A percentile compares a stretch with the other conserved stretches of the same genome.
Conservation (phyloP, 2,888 invertebrate species). For the Marasmarcha lunaedactyla region DNA sequence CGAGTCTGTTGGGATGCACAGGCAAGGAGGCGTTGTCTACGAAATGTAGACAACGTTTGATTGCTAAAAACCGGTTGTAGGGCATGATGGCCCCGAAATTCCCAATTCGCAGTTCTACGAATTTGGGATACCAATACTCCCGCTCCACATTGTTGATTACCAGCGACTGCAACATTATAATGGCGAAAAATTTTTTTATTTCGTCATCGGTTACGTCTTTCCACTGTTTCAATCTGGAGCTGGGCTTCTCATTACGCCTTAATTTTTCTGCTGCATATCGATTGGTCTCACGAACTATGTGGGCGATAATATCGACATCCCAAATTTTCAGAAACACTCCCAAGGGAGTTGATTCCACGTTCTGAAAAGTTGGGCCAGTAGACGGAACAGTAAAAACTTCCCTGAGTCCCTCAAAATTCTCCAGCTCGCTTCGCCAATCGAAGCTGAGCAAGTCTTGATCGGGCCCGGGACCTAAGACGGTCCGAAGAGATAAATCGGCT, state of each 20-base stretch:
- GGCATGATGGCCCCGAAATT: slow-evolving; percentile 7
- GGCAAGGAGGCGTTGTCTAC: slow-evolving; percentile 11
- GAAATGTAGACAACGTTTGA: no score
- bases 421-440: neutral
- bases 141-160: no score
- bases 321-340: slow-evolving; percentile 9
- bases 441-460: slow-evolving; percentile 1
- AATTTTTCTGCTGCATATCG: slow-evolving; percentile 5
- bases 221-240: neutral
- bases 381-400: slow-evolving; percentile 9
- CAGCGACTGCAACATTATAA: slow-evolving; percentile 6
- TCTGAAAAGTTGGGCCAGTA: slow-evolving; percentile 12
- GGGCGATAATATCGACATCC: slow-evolving; percentile 12
- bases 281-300: slow-evolving; percentile 13
- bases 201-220: neutral
- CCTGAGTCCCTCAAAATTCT: slow-evolving; percentile 9
- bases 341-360: slow-evolving; percentile 4
- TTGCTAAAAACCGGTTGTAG: slow-evolving; percentile 13
- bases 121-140: no score
- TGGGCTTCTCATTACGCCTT: slow-evolving; percentile 2
- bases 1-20: slow-evolving; percentile 7
- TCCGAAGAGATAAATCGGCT: slow-evolving; percentile 4
- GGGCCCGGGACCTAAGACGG: slow-evolving; percentile 2
- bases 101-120: slow-evolving; percentile 6
- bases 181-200: slow-evolving; percentile 4